Base-by-base conservation (phyloP, 2,888 invertebrate genomes). In the Amphipoea oculea region DNA sequence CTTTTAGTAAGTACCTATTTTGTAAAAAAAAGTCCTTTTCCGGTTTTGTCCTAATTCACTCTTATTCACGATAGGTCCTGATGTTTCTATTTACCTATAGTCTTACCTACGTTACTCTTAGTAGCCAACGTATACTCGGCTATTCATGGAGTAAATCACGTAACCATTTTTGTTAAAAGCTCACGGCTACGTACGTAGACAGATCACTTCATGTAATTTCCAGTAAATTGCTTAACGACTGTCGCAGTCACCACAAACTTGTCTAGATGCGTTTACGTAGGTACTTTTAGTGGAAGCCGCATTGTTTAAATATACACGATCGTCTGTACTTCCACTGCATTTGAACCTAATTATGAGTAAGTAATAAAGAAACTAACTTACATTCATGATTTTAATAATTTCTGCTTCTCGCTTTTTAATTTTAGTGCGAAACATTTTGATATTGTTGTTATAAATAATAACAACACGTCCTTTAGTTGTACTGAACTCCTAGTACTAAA, bases 351-450 rank as follows among this genome's bases (percentile, higher is more conserved):
- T 40, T 57, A 20, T 20, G 42, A 4, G 1, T n/a, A 40, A 40
- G 36, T 51, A 68, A 29, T 51, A 48, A 65, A 9, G 1, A 57
- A 73, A n/a, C 11, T 7, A 45, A 81, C 80, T 81, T 76, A 81
- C 80, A 76, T 81, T 69, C 20, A 81, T 5, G 4, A 76, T 80
- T 80, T 69, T 76, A 20, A 81, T 81, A 57, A 81, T 80, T 69
- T 81, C 80, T 4, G 93, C 93, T 83, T 94, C 90, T 82, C 93
- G 90, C 78, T 92, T 94, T 83, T 93, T 95, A 42, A 93, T 90
- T 92, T 93, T 95, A 23, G 90, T 91, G 69, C 88, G 88, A 88
- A 94, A 94, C 95, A 95, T 95, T 87, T 78, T 70, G 14, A 12
- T 36, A 65, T 71, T 62, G 1, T 29, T 23, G 4, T 66, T 57